These are phyloP conservation scores for Tanypteryx hageni DNA, from an alignment of 2,888 invertebrate genomes.

Conservation along the genomic window DNA sequence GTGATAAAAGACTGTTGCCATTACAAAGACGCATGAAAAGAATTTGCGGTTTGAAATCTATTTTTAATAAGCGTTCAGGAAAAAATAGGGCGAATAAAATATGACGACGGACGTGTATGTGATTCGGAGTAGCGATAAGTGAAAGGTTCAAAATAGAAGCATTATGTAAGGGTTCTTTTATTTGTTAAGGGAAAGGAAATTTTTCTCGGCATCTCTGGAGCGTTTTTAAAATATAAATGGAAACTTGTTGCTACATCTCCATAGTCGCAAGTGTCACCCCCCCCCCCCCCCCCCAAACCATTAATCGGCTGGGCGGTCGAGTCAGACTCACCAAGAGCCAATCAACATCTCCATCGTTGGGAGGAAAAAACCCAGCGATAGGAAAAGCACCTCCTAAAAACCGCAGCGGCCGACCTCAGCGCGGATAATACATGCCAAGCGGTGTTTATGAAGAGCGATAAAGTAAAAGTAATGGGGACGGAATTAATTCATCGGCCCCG, in stretches of 20 bases:
- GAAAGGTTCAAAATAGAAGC: too few relatives aligned
- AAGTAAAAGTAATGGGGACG: slow-evolving; percentile 54
- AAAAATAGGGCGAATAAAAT: too few relatives aligned
- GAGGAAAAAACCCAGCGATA: not conserved
- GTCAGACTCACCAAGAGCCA: not conserved
- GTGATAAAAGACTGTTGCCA: too few relatives aligned
- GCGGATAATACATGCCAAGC: slow-evolving; percentile 8
- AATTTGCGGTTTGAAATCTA: too few relatives aligned
- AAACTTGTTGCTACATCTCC: not conserved
- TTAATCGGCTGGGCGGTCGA: not conserved
- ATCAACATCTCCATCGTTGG: not conserved
- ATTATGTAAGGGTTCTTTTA: too few relatives aligned
- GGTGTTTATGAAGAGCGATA: slow-evolving; percentile 60
- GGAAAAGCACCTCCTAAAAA: not conserved
- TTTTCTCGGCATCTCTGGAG: not conserved
- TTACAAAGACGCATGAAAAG: too few relatives aligned
- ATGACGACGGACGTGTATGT: too few relatives aligned
- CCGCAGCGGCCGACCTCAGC: not conserved
- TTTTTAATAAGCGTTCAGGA: too few relatives aligned
- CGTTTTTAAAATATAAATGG: not conserved
- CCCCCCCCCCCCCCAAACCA: too few relatives aligned
- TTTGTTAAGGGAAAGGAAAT: too few relatives aligned
- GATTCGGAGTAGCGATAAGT: too few relatives aligned
- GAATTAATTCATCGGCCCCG: slow-evolving; percentile 61
- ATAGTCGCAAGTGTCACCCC: not conserved